These are phyloP conservation scores for Drosophila rubida DNA, from an alignment of 2,888 invertebrate species.

Conservation along the genomic window DNA sequence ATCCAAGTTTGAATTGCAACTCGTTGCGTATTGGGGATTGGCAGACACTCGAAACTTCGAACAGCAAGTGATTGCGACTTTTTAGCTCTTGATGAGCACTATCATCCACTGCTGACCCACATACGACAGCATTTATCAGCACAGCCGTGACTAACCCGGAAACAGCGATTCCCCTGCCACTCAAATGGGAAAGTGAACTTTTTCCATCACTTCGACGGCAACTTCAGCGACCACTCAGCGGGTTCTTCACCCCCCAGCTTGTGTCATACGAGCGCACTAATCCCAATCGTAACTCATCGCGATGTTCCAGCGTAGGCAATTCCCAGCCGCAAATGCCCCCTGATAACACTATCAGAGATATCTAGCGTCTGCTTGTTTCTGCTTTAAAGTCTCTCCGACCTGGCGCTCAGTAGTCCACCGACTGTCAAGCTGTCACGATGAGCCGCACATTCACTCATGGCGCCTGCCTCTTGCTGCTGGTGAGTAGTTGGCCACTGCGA, in stretches of 20 bases:
- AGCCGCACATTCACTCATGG: constrained; percentile 1
- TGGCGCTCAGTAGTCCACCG: constrained; percentile 44
- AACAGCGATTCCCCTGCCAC: constrained; percentile 14
- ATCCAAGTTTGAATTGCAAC: constrained; percentile 67
- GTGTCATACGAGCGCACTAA: constrained; percentile 35
- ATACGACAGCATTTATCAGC: constrained; percentile 59
- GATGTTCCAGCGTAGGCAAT: constrained; percentile 32
- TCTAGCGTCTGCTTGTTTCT: constrained; percentile 1
- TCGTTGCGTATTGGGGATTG: constrained; percentile 42
- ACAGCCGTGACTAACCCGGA: constrained; percentile 21
- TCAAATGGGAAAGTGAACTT: constrained; percentile 54
- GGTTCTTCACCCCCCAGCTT: constrained; percentile 44
- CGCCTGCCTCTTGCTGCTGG: constrained; percentile 22
- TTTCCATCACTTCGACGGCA: constrained; percentile 58
- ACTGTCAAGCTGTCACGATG: constrained; percentile 46
- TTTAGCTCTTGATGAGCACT: constrained; percentile 25
- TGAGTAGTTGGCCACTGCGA: constrained; percentile 24
- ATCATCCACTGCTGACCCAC: constrained; percentile 65
- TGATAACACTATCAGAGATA: constrained; percentile 57
- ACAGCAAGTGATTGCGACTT: constrained; percentile 50
- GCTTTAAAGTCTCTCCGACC: background rate
- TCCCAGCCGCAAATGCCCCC: constrained; percentile 26
- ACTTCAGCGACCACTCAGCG: constrained; percentile 23
- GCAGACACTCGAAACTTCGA: constrained; percentile 51
- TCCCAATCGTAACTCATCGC: constrained; percentile 31